Base-by-base conservation (phyloP, 2,113 vertebrate genomes). In the Panurus biarmicus region DNA sequence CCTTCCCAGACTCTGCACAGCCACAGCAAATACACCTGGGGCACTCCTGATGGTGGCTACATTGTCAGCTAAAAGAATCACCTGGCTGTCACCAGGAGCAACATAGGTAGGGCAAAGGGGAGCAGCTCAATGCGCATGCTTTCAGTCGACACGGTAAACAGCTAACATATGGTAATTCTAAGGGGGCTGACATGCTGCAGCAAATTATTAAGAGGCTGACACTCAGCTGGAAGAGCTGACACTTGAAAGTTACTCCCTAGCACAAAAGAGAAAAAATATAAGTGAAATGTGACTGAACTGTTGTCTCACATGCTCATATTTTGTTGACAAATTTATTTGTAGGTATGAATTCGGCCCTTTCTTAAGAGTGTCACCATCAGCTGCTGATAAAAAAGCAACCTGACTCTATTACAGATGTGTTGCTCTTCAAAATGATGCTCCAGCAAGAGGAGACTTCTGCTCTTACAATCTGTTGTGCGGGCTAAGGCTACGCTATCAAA, bases 311-410 rank as follows among this genome's bases (percentile, higher is more conserved):
- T 42, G 71, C 85, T 93, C 47, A 2, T 56, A 79, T 60, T 81
- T 79, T 93, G 90, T 94, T 95, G 81, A 91, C 74, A 92, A 93
- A 95, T 84, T 36, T 76, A 94, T 82, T 83, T 85, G 83, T 51
- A 77, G 58, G 83, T 85, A 92, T 23, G 70, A 85, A 88, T 90
- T 77, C 2, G 8, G 48, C 80, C 88, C 86, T 69, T 85, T 75
- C 50, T 62, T 92, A 89, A 69, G 51, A 71, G 50, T 82, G 87
- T 75, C 89, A 89, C 57, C 57, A 73, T 48, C 29, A 3, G 92
- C 70, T 87, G 64, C 70, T 76, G 78, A 90, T 65, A 79, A 79
- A 93, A 94, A 93, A 64, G 19, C 36, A 72, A 58, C 67, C 62
- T 90, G 83, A 47, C 45, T 78, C 76, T 86, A 77, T 77, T 80